phyloP scores from a whole-genome alignment of 1,140 invertebrate genomes.

The Caenorhabditis brenneri region DNA sequence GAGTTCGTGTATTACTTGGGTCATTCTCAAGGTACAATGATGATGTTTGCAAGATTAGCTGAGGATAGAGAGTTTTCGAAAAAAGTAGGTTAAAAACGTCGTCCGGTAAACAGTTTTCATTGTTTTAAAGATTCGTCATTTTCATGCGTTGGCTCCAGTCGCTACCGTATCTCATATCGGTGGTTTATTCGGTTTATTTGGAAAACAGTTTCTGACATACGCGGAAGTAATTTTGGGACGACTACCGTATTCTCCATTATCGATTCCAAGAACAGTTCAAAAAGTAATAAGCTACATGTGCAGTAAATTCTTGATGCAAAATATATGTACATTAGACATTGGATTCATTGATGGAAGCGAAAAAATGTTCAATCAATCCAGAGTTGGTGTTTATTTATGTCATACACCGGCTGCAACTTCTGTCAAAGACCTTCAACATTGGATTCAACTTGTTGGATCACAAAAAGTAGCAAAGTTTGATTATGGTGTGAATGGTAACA shows the following conservation, averaged over 20 bases:
- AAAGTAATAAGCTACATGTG: slow-evolving; percentile 36
- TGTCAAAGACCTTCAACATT: slow-evolving; percentile 53
- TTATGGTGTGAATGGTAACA: slow-evolving; percentile 21
- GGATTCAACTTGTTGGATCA: slow-evolving; percentile 40
- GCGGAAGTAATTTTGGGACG: not conserved
- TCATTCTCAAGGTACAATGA: slow-evolving; percentile 73
- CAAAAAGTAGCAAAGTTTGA: slow-evolving; percentile 36
- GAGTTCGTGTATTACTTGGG: slow-evolving; percentile 71
- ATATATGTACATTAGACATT: slow-evolving; percentile 48
- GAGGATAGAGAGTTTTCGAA: slow-evolving; percentile 46
- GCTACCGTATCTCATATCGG: slow-evolving; percentile 60
- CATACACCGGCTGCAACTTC: slow-evolving; percentile 57
- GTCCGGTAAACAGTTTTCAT: not conserved
- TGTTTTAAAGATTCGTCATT: slow-evolving; percentile 52
- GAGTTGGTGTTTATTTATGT: slow-evolving; percentile 54
- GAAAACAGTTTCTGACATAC: slow-evolving; percentile 43
- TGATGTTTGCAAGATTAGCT: slow-evolving; percentile 71
- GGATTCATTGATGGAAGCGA: slow-evolving; percentile 49
- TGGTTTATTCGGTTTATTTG: slow-evolving; percentile 55
- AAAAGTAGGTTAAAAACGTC: slow-evolving; percentile 49
- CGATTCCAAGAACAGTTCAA: slow-evolving; percentile 13
- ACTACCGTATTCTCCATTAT: not conserved
- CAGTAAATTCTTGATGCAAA: slow-evolving; percentile 29
- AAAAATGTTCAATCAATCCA: slow-evolving; percentile 50
- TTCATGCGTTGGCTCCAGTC: slow-evolving; percentile 63